Evolutionary conservation across 2,113 vertebrate species (phyloP), one percentile per base, ranked within the genome.

Genomic region (Nesogale talazaci): DNA sequence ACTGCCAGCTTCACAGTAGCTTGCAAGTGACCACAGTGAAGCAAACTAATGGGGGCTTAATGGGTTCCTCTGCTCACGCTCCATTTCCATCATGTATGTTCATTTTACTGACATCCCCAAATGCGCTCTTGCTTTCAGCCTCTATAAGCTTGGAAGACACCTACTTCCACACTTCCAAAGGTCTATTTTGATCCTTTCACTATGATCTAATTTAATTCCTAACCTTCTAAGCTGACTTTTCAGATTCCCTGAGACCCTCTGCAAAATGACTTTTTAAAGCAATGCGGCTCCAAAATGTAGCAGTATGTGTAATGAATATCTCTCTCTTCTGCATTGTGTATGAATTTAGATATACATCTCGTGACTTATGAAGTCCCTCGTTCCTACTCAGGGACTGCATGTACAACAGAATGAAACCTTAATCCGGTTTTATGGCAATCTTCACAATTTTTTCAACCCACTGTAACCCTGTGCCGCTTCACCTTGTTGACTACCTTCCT

Each of bases 281-380:
- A 20, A 36, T 16, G 40, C 83, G 14, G 42, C 19, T 56, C 12
- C 9, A 14, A 20, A 77, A 29, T 14, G 11, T 34, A 57, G 36
- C 0, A 0, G 38, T 17, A 15, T 0, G n/a, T 56, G 22, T 38
- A 36, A 10, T 46, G 67, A 78, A n/a, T n/a, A n/a, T 46, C 6
- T 46, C 5, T 0, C 0, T 20, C 27, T 15, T 40, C 9, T 69
- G 2, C 0, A 0, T 46, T 20, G 27, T 6, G 16, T 2, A 0
- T 29, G 70, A 38, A 52, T 25, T 29, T 3, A 34, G 34, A 20
- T 16, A 11, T 4, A 19, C 52, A 6, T 46, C 72, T 57, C 16
- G 6, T 27, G 36, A 20, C 1, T 36, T 34, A 22, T 3, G 1
- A 23, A 57, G 83, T 27, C 46, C 5, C n/a, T n/a, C n/a, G n/a